phyloP scores from a whole-genome alignment of 2,797 vertebrate species.

The Gymnoscopelus braueri region DNA sequence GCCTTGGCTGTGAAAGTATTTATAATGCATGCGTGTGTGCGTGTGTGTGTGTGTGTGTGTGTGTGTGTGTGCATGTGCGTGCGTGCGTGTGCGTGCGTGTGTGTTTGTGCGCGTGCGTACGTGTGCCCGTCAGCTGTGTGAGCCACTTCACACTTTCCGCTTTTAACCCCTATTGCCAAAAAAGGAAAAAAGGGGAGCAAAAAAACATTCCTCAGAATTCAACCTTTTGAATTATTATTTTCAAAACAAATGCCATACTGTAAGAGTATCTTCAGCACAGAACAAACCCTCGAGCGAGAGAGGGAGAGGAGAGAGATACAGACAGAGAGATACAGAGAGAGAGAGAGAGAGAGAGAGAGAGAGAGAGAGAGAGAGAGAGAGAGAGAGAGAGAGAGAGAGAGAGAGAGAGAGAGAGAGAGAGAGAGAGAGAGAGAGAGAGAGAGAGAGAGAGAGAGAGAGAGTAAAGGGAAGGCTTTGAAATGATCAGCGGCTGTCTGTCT shows the following conservation, averaged over 20 bases:
- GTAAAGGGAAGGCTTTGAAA: constrained; percentile 55
- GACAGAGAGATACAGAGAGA: constrained; percentile 18
- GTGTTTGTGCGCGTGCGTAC: neutral
- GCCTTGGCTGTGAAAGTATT: too few species aligned
- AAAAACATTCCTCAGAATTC: constrained; percentile 27
- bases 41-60: too few species aligned
- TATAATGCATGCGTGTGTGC: too few species aligned
- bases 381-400: constrained; percentile 14
- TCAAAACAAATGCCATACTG: constrained; percentile 49
- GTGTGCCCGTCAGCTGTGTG: constrained; percentile 22
- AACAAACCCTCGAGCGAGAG: constrained; percentile 35
- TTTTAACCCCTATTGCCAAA: constrained; percentile 20
- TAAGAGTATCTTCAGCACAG: constrained; percentile 18
- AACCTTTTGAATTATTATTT: constrained; percentile 31
- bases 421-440: neutral
- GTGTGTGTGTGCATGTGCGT: too few species aligned
- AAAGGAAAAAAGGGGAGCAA: constrained; percentile 3
- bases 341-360: constrained; percentile 32
- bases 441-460: too few species aligned
- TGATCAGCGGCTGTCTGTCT: constrained; percentile 63
- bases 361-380: constrained; percentile 38
- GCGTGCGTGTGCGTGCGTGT: neutral
- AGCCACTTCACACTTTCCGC: constrained; percentile 24
- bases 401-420: neutral
- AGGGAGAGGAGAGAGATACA: neutral